Evolutionary conservation across 2,113 vertebrate genomes (phyloP).

Genomic region (Cyphotilapia sp.): DNA sequence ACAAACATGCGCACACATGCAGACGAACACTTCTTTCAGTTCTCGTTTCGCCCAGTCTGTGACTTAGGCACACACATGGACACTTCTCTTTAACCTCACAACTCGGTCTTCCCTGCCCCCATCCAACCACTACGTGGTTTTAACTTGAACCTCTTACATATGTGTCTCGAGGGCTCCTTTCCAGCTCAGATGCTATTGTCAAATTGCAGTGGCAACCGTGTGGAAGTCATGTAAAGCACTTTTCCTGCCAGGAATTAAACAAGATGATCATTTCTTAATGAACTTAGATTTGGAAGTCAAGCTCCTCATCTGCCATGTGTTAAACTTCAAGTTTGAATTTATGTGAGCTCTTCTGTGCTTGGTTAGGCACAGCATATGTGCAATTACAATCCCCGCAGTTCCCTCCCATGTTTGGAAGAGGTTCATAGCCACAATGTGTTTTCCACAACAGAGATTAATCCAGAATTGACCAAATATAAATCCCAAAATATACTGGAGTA

Average conservation of each 20-base stretch:
- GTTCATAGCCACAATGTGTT: conserved; percentile 50
- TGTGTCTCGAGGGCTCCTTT: neutral
- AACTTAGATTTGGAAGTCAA: conserved; percentile 20
- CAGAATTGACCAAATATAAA: conserved; percentile 49
- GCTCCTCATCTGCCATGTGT: conserved; percentile 35
- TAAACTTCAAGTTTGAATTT: conserved; percentile 27
- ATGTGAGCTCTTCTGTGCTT: conserved; percentile 43
- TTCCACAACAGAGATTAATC: conserved; percentile 59
- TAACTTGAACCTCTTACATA: conserved; percentile 21
- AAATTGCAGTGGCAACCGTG: neutral
- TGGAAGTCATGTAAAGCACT: neutral
- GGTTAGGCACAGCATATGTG: conserved; percentile 51
- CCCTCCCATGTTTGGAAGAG: conserved; percentile 42
- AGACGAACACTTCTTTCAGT: neutral
- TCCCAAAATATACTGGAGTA: conserved; percentile 40
- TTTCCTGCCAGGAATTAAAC: conserved; percentile 1
- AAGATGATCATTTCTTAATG: conserved; percentile 24
- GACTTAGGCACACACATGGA: neutral
- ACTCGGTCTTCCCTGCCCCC: neutral
- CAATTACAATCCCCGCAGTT: conserved; percentile 40
- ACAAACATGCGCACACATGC: neutral
- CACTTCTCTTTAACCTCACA: neutral
- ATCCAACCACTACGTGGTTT: conserved; percentile 1
- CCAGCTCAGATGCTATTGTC: neutral
- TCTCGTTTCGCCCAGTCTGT: neutral